These are phyloP conservation scores for Anguilla megastoma DNA, from an alignment of 2,797 vertebrate genomes.

Conservation along the genomic window DNA sequence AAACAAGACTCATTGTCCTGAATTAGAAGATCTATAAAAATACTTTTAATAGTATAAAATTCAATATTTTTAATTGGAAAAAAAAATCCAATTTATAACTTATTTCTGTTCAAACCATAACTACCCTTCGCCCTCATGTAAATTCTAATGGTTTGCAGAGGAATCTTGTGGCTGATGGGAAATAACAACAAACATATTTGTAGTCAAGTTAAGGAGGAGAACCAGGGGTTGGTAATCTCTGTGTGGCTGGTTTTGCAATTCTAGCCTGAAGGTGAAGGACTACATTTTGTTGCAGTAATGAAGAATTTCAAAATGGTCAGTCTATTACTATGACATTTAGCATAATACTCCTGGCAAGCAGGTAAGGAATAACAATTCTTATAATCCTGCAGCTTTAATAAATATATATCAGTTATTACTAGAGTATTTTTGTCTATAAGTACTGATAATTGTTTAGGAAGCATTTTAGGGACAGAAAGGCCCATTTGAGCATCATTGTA, in stretches of 20 bases:
- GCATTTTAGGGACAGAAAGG: not conserved
- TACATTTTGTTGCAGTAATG: not conserved
- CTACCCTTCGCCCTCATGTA: not conserved
- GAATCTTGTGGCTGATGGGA: not conserved
- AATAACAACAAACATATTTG: not conserved
- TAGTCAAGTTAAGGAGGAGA: not conserved
- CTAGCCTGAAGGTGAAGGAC: not conserved
- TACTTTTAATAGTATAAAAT: too few species aligned
- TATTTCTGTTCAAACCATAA: too few species aligned
- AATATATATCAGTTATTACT: too few species aligned
- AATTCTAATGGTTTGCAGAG: not conserved
- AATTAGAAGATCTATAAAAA: too few species aligned
- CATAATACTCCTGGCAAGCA: too few species aligned
- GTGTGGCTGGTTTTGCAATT: not conserved
- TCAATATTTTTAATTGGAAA: too few species aligned
- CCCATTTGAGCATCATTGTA: not conserved
- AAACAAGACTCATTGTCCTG: too few species aligned
- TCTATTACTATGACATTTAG: not conserved
- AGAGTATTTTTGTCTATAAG: too few species aligned
- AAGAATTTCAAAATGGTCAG: not conserved
- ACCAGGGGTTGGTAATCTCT: not conserved
- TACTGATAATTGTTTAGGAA: not conserved
- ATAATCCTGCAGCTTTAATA: not conserved
- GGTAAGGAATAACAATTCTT: not conserved
- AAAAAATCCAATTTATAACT: too few species aligned